phyloP scores from a whole-genome alignment of 1,140 invertebrate species.

The Stratiolaelaps scimitus region DNA sequence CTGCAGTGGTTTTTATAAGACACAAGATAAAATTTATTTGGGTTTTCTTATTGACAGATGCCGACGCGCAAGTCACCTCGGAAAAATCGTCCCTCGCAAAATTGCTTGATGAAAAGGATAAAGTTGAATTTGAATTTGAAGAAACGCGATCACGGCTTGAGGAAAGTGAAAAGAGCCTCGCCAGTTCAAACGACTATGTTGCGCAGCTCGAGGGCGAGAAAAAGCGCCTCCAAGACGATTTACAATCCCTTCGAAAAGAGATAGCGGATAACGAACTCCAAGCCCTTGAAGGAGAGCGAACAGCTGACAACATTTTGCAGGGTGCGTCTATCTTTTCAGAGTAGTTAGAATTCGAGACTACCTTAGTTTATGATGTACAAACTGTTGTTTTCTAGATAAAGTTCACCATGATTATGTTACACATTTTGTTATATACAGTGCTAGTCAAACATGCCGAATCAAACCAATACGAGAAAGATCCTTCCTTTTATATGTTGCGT shows the following conservation, averaged over 20 bases:
- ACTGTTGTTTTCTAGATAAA: too few relatives aligned
- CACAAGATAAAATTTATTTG: too few relatives aligned
- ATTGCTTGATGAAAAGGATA: constrained; percentile 34
- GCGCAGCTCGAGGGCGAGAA: constrained; percentile 43
- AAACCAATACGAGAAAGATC: too few relatives aligned
- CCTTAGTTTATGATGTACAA: too few relatives aligned
- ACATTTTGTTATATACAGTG: too few relatives aligned
- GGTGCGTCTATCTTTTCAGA: not conserved
- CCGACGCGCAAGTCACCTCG: constrained; percentile 27
- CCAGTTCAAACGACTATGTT: constrained; percentile 35
- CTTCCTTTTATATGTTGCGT: too few relatives aligned
- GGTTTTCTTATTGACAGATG: too few relatives aligned
- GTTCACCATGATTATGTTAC: too few relatives aligned
- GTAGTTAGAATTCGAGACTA: too few relatives aligned
- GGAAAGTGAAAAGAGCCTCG: constrained; percentile 32
- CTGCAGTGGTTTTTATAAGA: too few relatives aligned
- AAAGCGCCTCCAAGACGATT: constrained; percentile 26
- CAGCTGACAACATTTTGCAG: not conserved
- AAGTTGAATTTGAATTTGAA: constrained; percentile 36
- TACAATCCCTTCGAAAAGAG: constrained; percentile 22
- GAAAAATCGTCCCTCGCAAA: constrained; percentile 37
- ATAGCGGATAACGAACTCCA: not conserved
- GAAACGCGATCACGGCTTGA: constrained; percentile 34
- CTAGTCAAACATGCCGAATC: too few relatives aligned
- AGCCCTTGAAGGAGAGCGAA: not conserved